Evolutionary conservation across 1,140 invertebrate species (phyloP), one percentile per base, ranked within the genome.

Genomic region (Diorhabda sublineata): DNA sequence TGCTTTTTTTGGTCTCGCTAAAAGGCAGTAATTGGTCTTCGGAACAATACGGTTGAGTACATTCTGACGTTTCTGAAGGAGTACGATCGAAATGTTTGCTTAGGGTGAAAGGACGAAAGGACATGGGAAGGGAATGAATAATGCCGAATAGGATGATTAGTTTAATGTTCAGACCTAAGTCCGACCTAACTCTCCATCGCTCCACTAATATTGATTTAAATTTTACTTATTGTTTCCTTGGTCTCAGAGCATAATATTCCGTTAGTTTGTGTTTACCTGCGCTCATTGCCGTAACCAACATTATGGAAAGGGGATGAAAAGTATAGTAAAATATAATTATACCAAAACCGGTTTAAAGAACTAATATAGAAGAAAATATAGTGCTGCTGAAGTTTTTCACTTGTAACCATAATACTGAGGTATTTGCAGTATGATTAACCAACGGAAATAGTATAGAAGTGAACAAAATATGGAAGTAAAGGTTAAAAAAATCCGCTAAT

Each of bases 141-240:
- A 75, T 73, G 70, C 70, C 71, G 70, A 73, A 72, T 69, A 70
- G 70, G 74, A 75, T 75, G 74, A 75, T 75, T 73, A 71, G 74
- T 73, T 75, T 72, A 73, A 75, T 75, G 74, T 75, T 69, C 56
- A 57, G 52, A 66, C 64, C 64, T 58, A 66, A 58, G 42, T 66
- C 56, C 56, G 64, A 66, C 64, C 64, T 66, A 66, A 66, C 64
- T 66, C 74, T 70, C 61, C 44, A 64, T 56, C 69, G 71, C 64
- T 70, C 58, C 57, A 71, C 70, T 75, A 73, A 75, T 75, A 75
- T 75, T 75, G 74, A 75, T 75, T 75, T 72, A 73, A 66, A 73
- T 73, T 73, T 73, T 72, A 72, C 69, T 71, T 75, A 71, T 75
- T 75, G 74, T 75, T 71, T 75, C 64, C 64, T 58, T 66, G 64